phyloP scores from a whole-genome alignment of 2,113 vertebrate genomes.

The Donacobius atricapilla region DNA sequence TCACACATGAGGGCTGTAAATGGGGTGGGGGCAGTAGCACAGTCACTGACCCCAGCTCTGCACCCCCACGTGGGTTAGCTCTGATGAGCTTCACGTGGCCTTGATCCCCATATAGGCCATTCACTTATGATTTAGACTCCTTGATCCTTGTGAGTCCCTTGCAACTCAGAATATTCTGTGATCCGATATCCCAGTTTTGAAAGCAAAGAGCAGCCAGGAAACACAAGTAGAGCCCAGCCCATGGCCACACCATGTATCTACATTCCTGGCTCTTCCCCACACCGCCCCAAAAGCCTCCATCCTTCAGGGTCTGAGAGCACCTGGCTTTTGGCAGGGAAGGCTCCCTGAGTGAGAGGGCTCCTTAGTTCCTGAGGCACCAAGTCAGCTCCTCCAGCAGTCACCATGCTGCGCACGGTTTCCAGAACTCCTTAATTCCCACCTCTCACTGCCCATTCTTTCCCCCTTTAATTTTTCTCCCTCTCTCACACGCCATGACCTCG shows the following conservation, averaged over 20 bases:
- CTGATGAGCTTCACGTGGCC: neutral
- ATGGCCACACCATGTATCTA: fast-evolving
- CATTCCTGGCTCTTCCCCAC: neutral
- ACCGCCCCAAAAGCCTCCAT: neutral
- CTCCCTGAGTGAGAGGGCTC: neutral
- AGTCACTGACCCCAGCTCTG: neutral
- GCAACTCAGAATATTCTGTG: neutral
- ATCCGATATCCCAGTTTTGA: neutral
- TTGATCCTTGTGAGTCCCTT: neutral
- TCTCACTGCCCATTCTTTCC: neutral
- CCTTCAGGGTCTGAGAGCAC: neutral
- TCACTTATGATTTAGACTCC: fast-evolving
- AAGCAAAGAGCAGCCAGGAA: neutral
- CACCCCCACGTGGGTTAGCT: neutral
- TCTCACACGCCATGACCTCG: neutral
- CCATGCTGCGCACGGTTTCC: neutral
- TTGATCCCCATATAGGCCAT: neutral
- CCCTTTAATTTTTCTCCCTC: neutral
- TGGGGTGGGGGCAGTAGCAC: neutral
- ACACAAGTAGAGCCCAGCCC: neutral
- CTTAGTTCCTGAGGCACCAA: neutral
- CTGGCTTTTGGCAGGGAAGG: neutral
- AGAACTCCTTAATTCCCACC: neutral
- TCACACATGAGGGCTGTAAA: neutral
- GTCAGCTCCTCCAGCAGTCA: neutral